Evolutionary conservation across 2,888 invertebrate species (phyloP), one percentile per base, ranked within the genome.

Genomic region (Spialia ferax): DNA sequence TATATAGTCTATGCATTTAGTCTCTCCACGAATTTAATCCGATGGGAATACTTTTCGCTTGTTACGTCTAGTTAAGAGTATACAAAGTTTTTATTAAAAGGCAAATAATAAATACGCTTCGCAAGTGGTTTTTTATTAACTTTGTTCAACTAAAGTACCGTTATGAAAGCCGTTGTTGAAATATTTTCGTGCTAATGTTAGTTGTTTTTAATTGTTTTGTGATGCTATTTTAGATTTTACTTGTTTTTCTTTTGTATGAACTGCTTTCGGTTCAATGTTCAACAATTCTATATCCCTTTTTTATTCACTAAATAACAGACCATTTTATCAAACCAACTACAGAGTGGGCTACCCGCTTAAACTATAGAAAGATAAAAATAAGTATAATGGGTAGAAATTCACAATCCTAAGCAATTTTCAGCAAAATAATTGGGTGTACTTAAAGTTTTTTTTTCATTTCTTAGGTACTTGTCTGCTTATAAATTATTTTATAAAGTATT

Each of bases 11-110:
- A 20, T 48, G 22, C 67, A n/a, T n/a, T 59, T 69, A 55, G 52
- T 56, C 66, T 69, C 63, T 63, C 59, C 52, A 35, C 56, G 63
- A 68, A 66, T 73, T 69, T 52, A 50, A 70, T 68, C 69, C 69
- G 57, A 63, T 59, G 64, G 66, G 73, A 64, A 64, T 69, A 68
- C 62, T 48, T 60, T 26, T 67, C 32, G 50, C 70, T 69, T 70
- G 69, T 57, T 52, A 54, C 35, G 50, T 68, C 60, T 62, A 66
- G 48, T 48, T 57, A 48, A 29, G 57, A 70, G 70, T 68, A 71
- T 65, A 29, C 38, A 55, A 59, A 65, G 69, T 65, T 69, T 70
- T 71, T 71, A 70, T 71, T 66, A 62, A 55, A 54, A n/a, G 60
- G 52, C 38, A 68, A 60, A 59, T 66, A 66, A 50, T 54, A 57